These are phyloP conservation scores for Dromius quadrimaculatus DNA, from an alignment of 2,888 invertebrate genomes.

Conservation along the genomic window DNA sequence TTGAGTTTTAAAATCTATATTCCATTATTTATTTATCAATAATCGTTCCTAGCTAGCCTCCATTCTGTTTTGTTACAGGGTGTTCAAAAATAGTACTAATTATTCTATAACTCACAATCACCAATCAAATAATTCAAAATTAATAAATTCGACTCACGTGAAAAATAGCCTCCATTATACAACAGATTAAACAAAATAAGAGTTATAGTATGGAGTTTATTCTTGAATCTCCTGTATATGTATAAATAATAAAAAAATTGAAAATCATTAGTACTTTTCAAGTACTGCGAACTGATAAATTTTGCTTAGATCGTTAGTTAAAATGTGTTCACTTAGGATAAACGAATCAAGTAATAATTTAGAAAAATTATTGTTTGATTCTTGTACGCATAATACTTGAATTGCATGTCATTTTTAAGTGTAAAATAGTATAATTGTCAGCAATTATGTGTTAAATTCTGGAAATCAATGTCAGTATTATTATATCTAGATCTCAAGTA, in stretches of 20 bases:
- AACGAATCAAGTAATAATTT: conserved; percentile 5
- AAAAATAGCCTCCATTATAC: background rate
- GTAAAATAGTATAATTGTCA: conserved; percentile 27
- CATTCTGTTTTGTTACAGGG: too few species aligned
- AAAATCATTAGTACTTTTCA: conserved; percentile 21
- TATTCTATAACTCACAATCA: background rate
- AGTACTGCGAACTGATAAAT: conserved; percentile 24
- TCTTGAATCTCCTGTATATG: background rate
- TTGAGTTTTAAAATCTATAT: conserved; percentile 27
- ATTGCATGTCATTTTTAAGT: conserved; percentile 23
- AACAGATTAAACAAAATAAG: conserved; percentile 4
- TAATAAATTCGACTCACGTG: background rate
- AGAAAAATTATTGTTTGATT: background rate
- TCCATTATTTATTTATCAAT: conserved; percentile 29
- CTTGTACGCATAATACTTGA: background rate
- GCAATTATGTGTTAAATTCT: conserved; percentile 32
- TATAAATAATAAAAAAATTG: too few species aligned
- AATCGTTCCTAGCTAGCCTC: conserved; percentile 31
- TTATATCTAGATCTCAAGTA: conserved; percentile 34
- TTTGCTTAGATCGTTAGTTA: conserved; percentile 29
- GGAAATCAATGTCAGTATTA: conserved; percentile 41
- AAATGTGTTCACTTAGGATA: conserved; percentile 46
- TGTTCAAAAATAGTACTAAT: too few species aligned
- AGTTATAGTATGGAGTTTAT: background rate
- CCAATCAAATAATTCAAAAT: background rate